Evolutionary conservation across 2,797 vertebrate species (phyloP).

Genomic region (Emys orbicularis): DNA sequence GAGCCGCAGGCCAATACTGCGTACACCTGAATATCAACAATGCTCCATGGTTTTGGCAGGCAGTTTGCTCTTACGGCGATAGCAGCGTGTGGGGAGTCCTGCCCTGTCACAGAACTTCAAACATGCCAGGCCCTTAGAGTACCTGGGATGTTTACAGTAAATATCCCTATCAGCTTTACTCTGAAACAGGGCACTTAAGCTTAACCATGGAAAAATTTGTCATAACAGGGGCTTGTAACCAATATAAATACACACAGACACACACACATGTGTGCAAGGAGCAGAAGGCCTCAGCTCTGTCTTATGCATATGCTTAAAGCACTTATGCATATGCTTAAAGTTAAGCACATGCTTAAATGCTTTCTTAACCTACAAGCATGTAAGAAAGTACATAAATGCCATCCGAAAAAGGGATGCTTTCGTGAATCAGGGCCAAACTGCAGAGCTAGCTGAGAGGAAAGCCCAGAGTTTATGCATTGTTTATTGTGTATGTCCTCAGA

Average conservation of each 20-base stretch:
- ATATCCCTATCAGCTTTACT: conserved; percentile 28
- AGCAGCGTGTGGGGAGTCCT: background rate
- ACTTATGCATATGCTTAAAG: background rate
- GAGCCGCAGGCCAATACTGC: background rate
- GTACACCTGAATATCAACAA: background rate
- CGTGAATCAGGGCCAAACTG: background rate
- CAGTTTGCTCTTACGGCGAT: background rate
- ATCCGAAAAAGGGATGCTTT: background rate
- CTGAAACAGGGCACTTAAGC: background rate
- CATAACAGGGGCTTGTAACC: background rate
- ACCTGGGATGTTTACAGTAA: conserved; percentile 1
- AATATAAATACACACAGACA: background rate
- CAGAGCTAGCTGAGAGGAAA: conserved; percentile 8
- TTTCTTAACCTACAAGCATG: conserved; percentile 23
- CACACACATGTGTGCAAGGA: rapidly evolving
- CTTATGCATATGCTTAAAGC: background rate
- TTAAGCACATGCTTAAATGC: background rate
- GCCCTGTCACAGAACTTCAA: background rate
- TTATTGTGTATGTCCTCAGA: conserved; percentile 44
- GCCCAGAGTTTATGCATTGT: conserved; percentile 31
- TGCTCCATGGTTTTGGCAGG: conserved; percentile 14
- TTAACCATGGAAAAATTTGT: background rate
- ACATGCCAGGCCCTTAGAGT: background rate
- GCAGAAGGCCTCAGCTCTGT: background rate
- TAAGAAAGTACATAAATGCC: background rate